These are phyloP conservation scores for Hydrotaea diabolus DNA, from an alignment of 2,888 invertebrate genomes.

Conservation along the genomic window DNA sequence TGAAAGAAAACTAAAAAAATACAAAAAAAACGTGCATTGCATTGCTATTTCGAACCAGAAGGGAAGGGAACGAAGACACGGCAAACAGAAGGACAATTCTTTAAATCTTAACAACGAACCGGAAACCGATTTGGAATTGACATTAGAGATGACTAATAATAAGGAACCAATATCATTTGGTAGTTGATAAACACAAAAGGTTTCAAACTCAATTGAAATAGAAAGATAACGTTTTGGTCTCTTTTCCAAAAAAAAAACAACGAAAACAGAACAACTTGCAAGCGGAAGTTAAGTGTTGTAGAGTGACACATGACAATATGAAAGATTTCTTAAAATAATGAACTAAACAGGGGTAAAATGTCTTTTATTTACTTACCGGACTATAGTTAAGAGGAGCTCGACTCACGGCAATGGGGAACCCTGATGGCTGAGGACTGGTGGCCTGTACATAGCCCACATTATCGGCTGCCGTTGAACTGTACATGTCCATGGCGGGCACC, in stretches of 20 bases:
- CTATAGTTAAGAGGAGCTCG: slow-evolving; percentile 96
- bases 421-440: slow-evolving; percentile 97
- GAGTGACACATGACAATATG: background rate
- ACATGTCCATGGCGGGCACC: slow-evolving; percentile 95
- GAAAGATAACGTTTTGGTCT: background rate
- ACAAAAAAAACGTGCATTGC: slow-evolving; percentile 5
- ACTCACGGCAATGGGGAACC: slow-evolving; percentile 96
- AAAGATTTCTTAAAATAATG: background rate
- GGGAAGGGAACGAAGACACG: background rate
- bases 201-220: background rate
- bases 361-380: slow-evolving; percentile 85
- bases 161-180: slow-evolving; percentile 39
- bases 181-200: background rate
- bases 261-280: background rate
- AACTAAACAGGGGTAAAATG: background rate
- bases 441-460: slow-evolving; percentile 97
- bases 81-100: slow-evolving; percentile 35
- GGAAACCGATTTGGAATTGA: slow-evolving; percentile 41
- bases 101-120: slow-evolving; percentile 37
- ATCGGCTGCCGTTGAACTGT: slow-evolving; percentile 92
- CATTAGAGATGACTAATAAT: slow-evolving; percentile 58
- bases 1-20: slow-evolving; percentile 8
- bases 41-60: background rate
- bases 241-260: background rate
- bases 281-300: slow-evolving; percentile 7